Evolutionary conservation across 1,140 invertebrate species (phyloP), one percentile per base, ranked within the genome.

Genomic region (Drosophila prosaltans): DNA sequence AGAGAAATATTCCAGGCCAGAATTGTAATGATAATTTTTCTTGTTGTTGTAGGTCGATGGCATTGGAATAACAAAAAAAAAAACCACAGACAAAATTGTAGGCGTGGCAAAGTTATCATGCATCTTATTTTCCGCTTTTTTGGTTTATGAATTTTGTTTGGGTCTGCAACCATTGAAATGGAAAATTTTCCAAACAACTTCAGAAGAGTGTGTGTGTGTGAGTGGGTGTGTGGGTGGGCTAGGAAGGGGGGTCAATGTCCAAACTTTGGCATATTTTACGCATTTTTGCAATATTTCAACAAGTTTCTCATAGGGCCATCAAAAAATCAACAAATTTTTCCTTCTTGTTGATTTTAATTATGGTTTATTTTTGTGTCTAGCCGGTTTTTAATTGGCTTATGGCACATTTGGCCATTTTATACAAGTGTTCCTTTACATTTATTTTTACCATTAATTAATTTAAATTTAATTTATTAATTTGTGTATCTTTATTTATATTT

Each of bases 101-200:
- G 80, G 80, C 40, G 28, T 65, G 72, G 39, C 57, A 26, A 36
- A 59, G 69, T 64, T 71, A 79, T 71, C 72, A 68, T 86, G 75
- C 75, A 76, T 81, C 82, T 76, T 76, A 24, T 41, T 60, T 36
- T 41, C 16, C 28, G 16, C 32, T 36, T 61, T 43, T 32, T 32
- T 73, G 82, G 69, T 86, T 86, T 86, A 82, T 86, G 85, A 77
- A 80, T 86, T 80, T 69, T 71, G 72, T 79, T 76, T 86, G 82
- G 82, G 80, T 65, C 69, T 73, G 79, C 72, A 82, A 74, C 66
- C 83, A 72, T 77, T 82, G 72, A 82, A 67, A 58, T 51, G 80
- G 72, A 86, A 88, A 88, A 82, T 86, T 69, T 75, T 64, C n/a
- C 40, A 51, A 51, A 24, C 21, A 51, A 16, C 45, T 26, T 9